Evolutionary conservation across 2,113 vertebrate species (phyloP).

Genomic region (Sisor rabdophorus): DNA sequence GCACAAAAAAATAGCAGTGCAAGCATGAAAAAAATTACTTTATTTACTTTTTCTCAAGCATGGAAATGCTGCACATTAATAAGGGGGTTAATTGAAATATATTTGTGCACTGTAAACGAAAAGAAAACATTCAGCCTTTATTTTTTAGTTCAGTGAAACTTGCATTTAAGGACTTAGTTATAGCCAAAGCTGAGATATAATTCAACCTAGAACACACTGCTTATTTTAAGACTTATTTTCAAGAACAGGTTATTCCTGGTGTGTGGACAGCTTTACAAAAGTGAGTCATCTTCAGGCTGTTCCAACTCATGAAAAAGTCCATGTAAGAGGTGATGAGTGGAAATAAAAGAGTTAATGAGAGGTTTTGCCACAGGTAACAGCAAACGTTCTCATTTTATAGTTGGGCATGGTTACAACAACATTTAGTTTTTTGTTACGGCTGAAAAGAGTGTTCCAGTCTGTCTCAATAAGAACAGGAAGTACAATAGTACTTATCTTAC

Average conservation of each 20-base stretch:
- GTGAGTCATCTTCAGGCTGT: conserved; percentile 24
- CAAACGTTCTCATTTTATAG: conserved; percentile 9
- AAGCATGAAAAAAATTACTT: conserved; percentile 5
- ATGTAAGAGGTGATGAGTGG: conserved; percentile 43
- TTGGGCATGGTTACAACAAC: neutral
- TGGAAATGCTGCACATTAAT: conserved; percentile 17
- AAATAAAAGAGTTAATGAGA: conserved; percentile 37
- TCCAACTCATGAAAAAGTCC: conserved; percentile 38
- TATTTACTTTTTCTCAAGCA: conserved; percentile 7
- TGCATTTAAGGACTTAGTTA: conserved; percentile 25
- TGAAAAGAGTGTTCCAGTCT: neutral
- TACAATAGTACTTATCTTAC: neutral
- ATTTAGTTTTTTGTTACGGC: neutral
- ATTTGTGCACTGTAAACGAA: neutral
- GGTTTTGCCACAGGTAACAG: conserved; percentile 17
- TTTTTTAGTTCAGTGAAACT: neutral
- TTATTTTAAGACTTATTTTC: conserved; percentile 34
- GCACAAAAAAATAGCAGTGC: conserved; percentile 17
- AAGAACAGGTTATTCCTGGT: conserved; percentile 21
- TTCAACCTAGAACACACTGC: conserved; percentile 16
- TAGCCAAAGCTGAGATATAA: neutral
- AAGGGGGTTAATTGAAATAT: conserved; percentile 1
- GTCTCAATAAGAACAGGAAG: neutral
- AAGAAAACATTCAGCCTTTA: neutral
- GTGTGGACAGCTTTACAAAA: conserved; percentile 40